Evolutionary conservation across 2,797 vertebrate genomes (phyloP).

Genomic region (Myotis daubentonii): DNA sequence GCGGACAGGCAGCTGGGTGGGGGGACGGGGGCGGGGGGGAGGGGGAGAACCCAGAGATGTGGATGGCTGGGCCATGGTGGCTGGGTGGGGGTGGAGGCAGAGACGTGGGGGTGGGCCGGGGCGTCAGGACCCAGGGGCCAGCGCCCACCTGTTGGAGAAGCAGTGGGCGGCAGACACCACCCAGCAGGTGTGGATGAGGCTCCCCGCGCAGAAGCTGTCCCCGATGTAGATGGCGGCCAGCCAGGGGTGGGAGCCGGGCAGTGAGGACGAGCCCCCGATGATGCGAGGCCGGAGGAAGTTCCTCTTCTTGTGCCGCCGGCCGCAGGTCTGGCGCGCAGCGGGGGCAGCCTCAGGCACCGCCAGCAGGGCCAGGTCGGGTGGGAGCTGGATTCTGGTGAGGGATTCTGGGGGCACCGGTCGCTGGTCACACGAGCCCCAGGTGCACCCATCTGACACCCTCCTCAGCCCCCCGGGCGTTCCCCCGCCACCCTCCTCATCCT

Average conservation of each 20-base stretch:
- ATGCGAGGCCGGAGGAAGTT: constrained; percentile 89
- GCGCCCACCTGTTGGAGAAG: constrained; percentile 91
- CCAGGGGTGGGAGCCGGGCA: constrained; percentile 95
- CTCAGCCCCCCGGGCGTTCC: background rate
- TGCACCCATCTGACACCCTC: background rate
- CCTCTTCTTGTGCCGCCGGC: constrained; percentile 91
- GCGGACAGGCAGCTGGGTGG: no score
- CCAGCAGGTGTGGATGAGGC: constrained; percentile 95
- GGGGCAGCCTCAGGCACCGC: background rate
- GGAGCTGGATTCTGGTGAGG: background rate
- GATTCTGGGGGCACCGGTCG: constrained; percentile 46
- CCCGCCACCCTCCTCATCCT: background rate
- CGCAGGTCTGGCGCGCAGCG: constrained; percentile 84
- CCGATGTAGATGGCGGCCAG: constrained; percentile 93
- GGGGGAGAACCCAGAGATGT: no score
- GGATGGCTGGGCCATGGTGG: no score
- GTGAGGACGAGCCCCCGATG: constrained; percentile 88
- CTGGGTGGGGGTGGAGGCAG: no score
- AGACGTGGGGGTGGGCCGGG: background rate
- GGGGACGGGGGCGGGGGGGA: no score
- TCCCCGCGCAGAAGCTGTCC: constrained; percentile 92
- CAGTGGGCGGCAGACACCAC: constrained; percentile 95
- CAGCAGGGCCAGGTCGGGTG: background rate
- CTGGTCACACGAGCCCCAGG: background rate
- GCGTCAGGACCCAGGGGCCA: background rate